phyloP scores from a whole-genome alignment of 2,888 invertebrate genomes.

The Noctua pronuba region DNA sequence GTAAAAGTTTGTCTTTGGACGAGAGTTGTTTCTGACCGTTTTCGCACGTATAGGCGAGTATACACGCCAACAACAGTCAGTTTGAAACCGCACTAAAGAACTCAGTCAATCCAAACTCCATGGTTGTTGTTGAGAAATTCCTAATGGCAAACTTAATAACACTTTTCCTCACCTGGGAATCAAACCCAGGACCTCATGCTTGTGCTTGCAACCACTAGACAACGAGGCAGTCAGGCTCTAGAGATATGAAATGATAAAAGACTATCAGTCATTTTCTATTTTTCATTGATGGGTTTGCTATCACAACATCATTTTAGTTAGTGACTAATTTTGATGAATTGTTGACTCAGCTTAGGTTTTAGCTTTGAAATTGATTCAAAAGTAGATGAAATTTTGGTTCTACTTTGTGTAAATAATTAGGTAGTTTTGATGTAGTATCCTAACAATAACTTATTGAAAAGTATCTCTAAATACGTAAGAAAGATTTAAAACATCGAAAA shows the following conservation, averaged over 20 bases:
- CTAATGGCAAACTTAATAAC: not conserved
- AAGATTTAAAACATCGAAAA: not conserved
- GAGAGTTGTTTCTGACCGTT: too few species aligned
- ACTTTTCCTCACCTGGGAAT: not conserved
- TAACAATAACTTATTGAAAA: not conserved
- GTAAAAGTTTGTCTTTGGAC: not conserved
- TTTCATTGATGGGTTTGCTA: not conserved
- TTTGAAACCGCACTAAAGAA: not conserved
- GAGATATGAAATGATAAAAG: not conserved
- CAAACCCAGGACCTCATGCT: not conserved
- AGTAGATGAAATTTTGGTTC: not conserved
- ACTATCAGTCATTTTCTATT: not conserved
- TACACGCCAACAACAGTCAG: not conserved
- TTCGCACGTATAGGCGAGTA: not conserved
- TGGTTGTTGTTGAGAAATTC: not conserved
- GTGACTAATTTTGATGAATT: not conserved
- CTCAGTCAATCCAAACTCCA: not conserved
- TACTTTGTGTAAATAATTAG: not conserved
- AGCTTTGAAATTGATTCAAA: not conserved
- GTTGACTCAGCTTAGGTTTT: not conserved
- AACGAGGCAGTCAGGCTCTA: not conserved
- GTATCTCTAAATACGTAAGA: not conserved
- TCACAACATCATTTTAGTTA: not conserved
- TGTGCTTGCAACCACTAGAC: not conserved
- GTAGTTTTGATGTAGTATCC: not conserved